phyloP scores from a whole-genome alignment of 2,113 vertebrate genomes.

The Neotoma lepida region DNA sequence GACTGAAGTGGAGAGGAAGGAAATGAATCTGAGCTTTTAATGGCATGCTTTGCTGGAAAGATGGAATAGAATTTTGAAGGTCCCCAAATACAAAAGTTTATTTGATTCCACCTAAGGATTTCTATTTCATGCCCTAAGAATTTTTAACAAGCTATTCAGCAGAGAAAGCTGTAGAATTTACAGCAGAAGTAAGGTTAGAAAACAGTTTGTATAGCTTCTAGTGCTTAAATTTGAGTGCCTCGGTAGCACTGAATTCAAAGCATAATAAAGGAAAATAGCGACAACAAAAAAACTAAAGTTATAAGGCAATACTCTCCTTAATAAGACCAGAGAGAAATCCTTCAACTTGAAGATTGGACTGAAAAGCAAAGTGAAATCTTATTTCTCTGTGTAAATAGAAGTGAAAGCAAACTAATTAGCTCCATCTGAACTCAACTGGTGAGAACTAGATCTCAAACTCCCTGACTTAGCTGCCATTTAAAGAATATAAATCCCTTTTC shows the following conservation, averaged over 20 bases:
- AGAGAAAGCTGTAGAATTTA: constrained; percentile 30
- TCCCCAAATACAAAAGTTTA: constrained; percentile 45
- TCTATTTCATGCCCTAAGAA: constrained; percentile 10
- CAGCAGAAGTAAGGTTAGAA: background rate
- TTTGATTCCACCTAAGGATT: constrained; percentile 28
- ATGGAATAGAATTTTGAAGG: constrained; percentile 44
- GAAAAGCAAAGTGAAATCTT: background rate
- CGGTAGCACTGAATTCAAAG: background rate
- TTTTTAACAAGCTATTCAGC: constrained; percentile 10
- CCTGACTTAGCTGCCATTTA: background rate
- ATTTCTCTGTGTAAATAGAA: background rate
- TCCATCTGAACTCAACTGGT: background rate
- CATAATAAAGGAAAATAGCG: background rate
- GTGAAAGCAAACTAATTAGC: background rate
- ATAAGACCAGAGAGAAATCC: background rate
- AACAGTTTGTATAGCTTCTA: constrained; percentile 6
- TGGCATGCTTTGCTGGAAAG: background rate
- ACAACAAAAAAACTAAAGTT: background rate
- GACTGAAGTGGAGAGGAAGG: constrained; percentile 9
- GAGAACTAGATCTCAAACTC: background rate
- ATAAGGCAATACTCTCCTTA: background rate
- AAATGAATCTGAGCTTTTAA: constrained; percentile 31
- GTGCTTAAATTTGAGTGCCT: background rate
- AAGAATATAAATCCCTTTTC: background rate
- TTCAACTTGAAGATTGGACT: background rate